phyloP scores from a whole-genome alignment of 2,797 vertebrate species.

The Rhodeus uyekii region DNA sequence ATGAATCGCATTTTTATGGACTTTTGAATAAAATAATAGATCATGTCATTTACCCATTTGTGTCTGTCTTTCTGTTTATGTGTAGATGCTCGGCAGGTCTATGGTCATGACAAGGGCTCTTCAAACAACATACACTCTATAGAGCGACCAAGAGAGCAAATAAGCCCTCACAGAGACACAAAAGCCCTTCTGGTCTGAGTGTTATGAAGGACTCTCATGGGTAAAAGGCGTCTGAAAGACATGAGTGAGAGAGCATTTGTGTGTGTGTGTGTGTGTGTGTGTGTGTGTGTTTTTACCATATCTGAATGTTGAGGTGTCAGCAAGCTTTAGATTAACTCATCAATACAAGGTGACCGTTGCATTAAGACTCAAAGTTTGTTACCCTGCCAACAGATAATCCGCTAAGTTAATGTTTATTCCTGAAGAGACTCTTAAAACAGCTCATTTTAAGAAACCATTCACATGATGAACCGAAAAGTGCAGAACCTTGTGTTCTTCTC shows the following conservation, averaged over 20 bases:
- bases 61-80: not conserved
- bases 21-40: not conserved
- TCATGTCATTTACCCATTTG: not conserved
- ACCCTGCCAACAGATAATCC: not conserved
- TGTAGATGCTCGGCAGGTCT: constrained; percentile 9
- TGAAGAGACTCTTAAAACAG: constrained; percentile 16
- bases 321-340: constrained; percentile 22
- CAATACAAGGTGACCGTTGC: not conserved
- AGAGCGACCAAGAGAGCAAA: constrained; percentile 75
- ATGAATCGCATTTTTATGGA: not conserved
- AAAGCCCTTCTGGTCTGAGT: not conserved
- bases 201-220: constrained; percentile 25
- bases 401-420: constrained; percentile 27
- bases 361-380: constrained; percentile 30
- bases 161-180: constrained; percentile 20
- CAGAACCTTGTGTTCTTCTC: constrained; percentile 48
- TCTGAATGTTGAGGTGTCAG: constrained; percentile 5
- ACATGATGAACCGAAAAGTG: constrained; percentile 34
- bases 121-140: constrained; percentile 84
- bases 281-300: not conserved
- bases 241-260: not conserved
- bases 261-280: too few species aligned
- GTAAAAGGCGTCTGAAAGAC: constrained; percentile 12
- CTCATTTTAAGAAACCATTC: not conserved
- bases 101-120: constrained; percentile 72